A percentile compares a stretch with the other conserved stretches of the same genome.
These are phyloP conservation scores for Epistrophella euchroma DNA, from an alignment of 2,888 invertebrate genomes.

Conservation along the genomic window DNA sequence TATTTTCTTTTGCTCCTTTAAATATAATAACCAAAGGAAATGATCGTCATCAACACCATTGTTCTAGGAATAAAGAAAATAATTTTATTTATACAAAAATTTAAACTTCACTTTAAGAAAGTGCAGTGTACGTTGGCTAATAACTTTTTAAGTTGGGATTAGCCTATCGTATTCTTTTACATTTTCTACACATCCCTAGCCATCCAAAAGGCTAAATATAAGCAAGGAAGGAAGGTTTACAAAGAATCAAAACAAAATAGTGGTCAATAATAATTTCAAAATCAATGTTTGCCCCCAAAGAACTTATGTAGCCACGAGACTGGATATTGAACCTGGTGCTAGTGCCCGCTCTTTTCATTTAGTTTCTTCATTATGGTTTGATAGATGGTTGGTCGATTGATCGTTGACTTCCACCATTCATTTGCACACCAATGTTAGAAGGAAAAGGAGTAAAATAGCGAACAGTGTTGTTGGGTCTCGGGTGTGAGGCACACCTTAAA, in stretches of 20 bases:
- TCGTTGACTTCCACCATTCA: conserved; percentile 67
- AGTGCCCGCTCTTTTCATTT: conserved; percentile 24
- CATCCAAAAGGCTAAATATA: conserved; percentile 39
- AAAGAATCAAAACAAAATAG: conserved; percentile 38
- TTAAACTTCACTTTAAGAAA: conserved; percentile 45
- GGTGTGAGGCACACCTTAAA: conserved; percentile 72
- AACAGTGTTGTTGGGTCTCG: conserved; percentile 27
- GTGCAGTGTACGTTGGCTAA: conserved; percentile 41
- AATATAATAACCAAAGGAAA: background rate
- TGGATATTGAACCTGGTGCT: background rate
- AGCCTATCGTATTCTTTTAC: conserved; percentile 42
- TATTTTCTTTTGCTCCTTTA: background rate
- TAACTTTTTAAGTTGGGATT: conserved; percentile 29
- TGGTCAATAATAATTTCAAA: conserved; percentile 59
- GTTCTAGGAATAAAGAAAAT: background rate
- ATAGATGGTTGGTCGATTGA: conserved; percentile 70
- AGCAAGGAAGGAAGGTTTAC: conserved; percentile 18
- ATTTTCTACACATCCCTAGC: conserved; percentile 10
- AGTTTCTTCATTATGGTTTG: conserved; percentile 71
- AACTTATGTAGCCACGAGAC: conserved; percentile 32
- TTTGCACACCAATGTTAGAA: conserved; percentile 58
- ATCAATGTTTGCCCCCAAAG: conserved; percentile 54
- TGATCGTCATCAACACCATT: background rate
- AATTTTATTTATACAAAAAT: background rate
- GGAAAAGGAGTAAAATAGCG: conserved; percentile 57